Evolutionary conservation across 2,888 invertebrate species (phyloP).

Genomic region (Flexamia atlantica): DNA sequence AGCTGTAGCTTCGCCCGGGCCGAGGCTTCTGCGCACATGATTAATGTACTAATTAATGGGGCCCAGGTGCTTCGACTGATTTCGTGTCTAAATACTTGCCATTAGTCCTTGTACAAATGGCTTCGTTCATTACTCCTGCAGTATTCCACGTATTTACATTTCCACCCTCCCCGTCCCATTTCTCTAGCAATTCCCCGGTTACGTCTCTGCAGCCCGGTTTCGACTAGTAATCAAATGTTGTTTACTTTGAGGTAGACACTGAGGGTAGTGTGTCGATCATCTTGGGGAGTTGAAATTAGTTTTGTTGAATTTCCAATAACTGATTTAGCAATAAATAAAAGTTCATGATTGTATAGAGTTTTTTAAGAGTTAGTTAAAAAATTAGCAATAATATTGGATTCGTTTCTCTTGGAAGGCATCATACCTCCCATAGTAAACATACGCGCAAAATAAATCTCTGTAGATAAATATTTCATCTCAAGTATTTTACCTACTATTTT

Average conservation of each 20-base stretch:
- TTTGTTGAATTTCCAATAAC: not conserved
- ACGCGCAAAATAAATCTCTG: too few relatives aligned
- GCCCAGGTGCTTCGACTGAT: constrained; percentile 58
- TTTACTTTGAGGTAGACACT: constrained; percentile 25
- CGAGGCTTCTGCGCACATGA: constrained; percentile 17
- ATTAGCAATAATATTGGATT: too few relatives aligned
- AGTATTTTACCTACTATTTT: too few relatives aligned
- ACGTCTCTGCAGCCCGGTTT: not conserved
- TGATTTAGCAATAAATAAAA: too few relatives aligned
- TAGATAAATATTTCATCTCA: too few relatives aligned
- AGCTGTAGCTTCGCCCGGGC: constrained; percentile 2
- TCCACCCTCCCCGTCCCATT: not conserved
- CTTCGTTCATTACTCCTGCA: constrained; percentile 43
- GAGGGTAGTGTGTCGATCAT: not conserved
- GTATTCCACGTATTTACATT: constrained; percentile 49
- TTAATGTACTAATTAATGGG: constrained; percentile 59
- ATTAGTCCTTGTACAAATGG: constrained; percentile 54
- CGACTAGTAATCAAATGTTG: constrained; percentile 30
- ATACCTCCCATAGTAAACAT: too few relatives aligned
- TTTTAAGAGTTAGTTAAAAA: too few relatives aligned
- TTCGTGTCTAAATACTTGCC: constrained; percentile 56
- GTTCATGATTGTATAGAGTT: too few relatives aligned
- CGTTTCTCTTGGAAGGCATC: too few relatives aligned
- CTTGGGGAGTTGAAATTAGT: not conserved
- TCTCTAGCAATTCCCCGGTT: not conserved